phyloP scores from a whole-genome alignment of 2,797 vertebrate genomes.

The Takifugu rubripes region DNA sequence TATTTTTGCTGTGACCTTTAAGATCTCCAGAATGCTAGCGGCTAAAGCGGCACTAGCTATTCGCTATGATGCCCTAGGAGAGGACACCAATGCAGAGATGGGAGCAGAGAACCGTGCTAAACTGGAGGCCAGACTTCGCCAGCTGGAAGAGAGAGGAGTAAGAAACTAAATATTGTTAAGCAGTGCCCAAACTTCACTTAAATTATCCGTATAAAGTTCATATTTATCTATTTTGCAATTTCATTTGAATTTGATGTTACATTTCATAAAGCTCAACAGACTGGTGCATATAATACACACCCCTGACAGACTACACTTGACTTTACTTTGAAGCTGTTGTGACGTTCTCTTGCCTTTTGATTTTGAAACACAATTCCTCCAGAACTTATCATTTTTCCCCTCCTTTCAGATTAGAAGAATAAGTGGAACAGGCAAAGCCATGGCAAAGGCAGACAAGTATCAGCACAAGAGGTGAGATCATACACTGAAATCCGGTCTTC shows the following conservation, averaged over 20 bases:
- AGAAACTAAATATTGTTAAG: conserved; percentile 37
- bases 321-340: too few relatives aligned
- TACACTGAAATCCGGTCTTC: neutral
- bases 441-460: conserved; percentile 93
- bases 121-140: conserved; percentile 87
- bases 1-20: conserved; percentile 38
- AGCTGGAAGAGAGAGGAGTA: conserved; percentile 93
- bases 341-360: too few relatives aligned
- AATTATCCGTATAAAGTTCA: too few relatives aligned
- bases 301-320: too few relatives aligned
- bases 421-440: conserved; percentile 92
- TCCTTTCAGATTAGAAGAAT: conserved; percentile 85
- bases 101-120: conserved; percentile 91
- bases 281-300: too few relatives aligned
- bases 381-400: neutral
- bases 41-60: conserved; percentile 91
- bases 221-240: too few relatives aligned
- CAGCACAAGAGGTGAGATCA: conserved; percentile 89
- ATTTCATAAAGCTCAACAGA: too few relatives aligned
- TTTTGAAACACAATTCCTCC: neutral
- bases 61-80: conserved; percentile 94
- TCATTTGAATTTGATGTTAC: too few relatives aligned
- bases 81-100: conserved; percentile 90
- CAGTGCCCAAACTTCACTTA: too few relatives aligned
- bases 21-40: conserved; percentile 96